Evolutionary conservation across 2,888 invertebrate genomes (phyloP), one percentile per base, ranked within the genome.

Genomic region (Elysia crispata): DNA sequence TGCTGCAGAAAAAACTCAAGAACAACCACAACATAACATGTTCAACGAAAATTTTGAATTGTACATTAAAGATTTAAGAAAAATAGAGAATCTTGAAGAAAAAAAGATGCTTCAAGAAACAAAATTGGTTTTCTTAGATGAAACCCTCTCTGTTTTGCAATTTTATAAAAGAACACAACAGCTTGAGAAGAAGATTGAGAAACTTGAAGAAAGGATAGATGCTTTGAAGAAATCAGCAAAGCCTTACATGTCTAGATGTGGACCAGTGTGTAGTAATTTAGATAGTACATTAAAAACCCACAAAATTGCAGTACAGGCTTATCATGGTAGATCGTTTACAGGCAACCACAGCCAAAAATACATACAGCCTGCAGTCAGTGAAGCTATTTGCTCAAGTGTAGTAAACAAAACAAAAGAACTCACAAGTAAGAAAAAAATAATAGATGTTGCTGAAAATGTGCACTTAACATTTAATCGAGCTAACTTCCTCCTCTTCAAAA

Each of bases 241-340:
- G 25, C 66, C 66, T 1, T 66, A 66, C 25, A 25, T 30, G 5
- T 30, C 18, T 66, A 66, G 66, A 25, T 66, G 66, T 30, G 66
- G 66, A 66, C 66, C 66, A 5, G 66, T 66, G 8, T 66, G 66
- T 66, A 66, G 66, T 30, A n/a, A 66, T 25, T 28, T 66, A n/a
- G 66, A 66, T 25, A 66, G 18, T 13, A 13, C 25, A 28, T 28
- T 66, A 25, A 66, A n/a, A 66, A 28, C 5, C 11, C 23, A 66
- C 13, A 41, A 41, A n/a, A 41, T 41, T 11, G 11, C 11, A 6
- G 41, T 41, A 41, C 41, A 41, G 11, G 66, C 66, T 18, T 66
- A 66, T 66, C 66, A 66, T 66, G 66, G 66, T n/a, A n/a, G 66
- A 25, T 66, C 66, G 18, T 66, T 66, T 25, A 66, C 66, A 66